phyloP scores from a whole-genome alignment of 2,888 invertebrate genomes.

The Mesorhabditis belari region DNA sequence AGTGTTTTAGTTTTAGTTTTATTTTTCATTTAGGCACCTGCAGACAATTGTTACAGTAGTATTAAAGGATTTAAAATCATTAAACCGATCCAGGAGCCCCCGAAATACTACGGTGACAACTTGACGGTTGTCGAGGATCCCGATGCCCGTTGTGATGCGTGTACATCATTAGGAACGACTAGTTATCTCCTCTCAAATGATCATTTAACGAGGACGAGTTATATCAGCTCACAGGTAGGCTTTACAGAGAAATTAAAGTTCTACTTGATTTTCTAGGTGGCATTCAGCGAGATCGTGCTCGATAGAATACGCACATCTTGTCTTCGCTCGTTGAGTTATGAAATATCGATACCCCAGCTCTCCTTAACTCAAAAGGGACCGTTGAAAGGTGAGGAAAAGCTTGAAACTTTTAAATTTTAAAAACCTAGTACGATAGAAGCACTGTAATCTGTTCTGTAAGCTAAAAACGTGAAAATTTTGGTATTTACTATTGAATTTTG shows the following conservation, averaged over 20 bases:
- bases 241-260: not conserved
- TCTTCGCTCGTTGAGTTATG: constrained; percentile 77
- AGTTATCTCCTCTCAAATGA: constrained; percentile 66
- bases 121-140: not conserved
- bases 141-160: constrained; percentile 52
- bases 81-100: not conserved
- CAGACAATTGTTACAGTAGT: no score
- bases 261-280: constrained; percentile 31
- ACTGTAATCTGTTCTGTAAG: no score
- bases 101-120: not conserved
- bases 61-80: no score
- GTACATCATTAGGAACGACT: constrained; percentile 55
- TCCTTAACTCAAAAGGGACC: no score
- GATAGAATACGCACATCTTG: constrained; percentile 42
- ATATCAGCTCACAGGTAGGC: constrained; percentile 37
- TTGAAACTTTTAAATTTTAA: no score
- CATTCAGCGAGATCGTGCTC: constrained; percentile 36
- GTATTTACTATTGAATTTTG: no score
- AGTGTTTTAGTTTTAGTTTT: no score
- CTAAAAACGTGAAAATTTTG: no score
- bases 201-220: constrained; percentile 57
- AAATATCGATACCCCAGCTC: constrained; percentile 60
- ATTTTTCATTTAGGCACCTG: no score
- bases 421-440: no score
- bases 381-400: no score